Percentiles rank a stretch among this genome's conserved stretches.
phyloP scores from a whole-genome alignment of 2,113 vertebrate genomes.

The Onychostoma macrolepis region DNA sequence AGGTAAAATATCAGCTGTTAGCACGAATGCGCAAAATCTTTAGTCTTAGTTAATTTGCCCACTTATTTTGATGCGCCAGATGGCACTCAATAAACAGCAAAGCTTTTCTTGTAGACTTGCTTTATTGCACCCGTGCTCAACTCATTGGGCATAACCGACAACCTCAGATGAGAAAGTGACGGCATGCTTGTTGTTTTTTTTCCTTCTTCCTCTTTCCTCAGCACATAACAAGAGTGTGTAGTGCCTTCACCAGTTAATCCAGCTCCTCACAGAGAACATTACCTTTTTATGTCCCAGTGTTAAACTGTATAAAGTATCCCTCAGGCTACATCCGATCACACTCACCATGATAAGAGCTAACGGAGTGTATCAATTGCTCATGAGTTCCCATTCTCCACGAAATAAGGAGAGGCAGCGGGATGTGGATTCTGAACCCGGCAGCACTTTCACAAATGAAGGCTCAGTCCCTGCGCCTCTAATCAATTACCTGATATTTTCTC shows the following conservation, averaged over 20 bases:
- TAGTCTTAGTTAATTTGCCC: constrained; percentile 52
- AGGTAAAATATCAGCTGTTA: constrained; percentile 35
- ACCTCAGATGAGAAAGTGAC: constrained; percentile 84
- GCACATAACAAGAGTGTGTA: constrained; percentile 82
- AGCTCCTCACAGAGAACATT: constrained; percentile 81
- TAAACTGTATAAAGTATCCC: constrained; percentile 86
- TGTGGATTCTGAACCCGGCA: constrained; percentile 80
- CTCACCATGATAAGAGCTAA: constrained; percentile 85
- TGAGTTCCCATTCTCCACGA: constrained; percentile 87
- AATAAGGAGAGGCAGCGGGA: constrained; percentile 82
- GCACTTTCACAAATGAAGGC: constrained; percentile 79
- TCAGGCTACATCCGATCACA: constrained; percentile 84
- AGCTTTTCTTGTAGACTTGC: constrained; percentile 80
- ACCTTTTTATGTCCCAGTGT: constrained; percentile 85
- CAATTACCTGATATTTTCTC: constrained; percentile 83
- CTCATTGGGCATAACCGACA: constrained; percentile 83
- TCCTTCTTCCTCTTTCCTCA: constrained; percentile 49
- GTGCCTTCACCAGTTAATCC: constrained; percentile 80
- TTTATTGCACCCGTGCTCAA: constrained; percentile 82
- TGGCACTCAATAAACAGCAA: constrained; percentile 74
- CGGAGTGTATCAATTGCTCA: constrained; percentile 89
- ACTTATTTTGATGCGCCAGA: constrained; percentile 55
- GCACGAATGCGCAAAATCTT: constrained; percentile 34
- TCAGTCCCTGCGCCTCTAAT: constrained; percentile 81
- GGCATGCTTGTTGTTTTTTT: constrained; percentile 77